Evolutionary conservation across 2,797 vertebrate species (phyloP).

Genomic region (Myotis daubentonii): DNA sequence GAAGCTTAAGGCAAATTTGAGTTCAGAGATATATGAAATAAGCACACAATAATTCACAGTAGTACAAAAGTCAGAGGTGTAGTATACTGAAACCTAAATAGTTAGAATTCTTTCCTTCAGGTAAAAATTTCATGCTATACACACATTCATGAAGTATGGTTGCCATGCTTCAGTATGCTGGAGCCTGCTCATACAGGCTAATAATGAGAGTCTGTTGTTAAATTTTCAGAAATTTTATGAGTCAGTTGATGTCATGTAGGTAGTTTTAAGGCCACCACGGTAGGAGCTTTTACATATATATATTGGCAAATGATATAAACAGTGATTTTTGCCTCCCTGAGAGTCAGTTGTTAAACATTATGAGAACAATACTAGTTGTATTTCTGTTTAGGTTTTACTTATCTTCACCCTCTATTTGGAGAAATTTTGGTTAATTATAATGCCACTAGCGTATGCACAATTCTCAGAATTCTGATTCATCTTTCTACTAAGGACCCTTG

Average conservation of each 20-base stretch:
- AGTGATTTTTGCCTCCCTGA: background rate
- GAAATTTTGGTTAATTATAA: conserved; percentile 37
- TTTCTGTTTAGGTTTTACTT: background rate
- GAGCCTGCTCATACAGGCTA: background rate
- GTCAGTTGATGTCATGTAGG: background rate
- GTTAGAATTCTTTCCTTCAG: conserved; percentile 7
- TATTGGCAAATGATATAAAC: background rate
- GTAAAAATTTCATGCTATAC: background rate
- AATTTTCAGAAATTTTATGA: background rate
- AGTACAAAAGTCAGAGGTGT: background rate
- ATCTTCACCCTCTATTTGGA: background rate
- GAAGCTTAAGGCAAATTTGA: conserved; percentile 73
- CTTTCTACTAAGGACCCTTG: background rate
- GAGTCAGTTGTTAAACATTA: background rate
- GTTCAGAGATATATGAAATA: conserved; percentile 69
- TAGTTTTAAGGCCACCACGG: background rate
- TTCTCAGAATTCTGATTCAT: conserved; percentile 17
- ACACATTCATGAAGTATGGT: background rate
- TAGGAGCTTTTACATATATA: background rate
- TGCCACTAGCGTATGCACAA: background rate
- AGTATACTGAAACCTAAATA: background rate
- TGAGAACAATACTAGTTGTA: background rate
- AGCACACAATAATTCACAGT: conserved; percentile 54
- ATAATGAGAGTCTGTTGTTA: background rate
- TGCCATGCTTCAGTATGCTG: background rate